A percentile compares a stretch with the other conserved stretches of the same genome.
These are phyloP conservation scores for Apotomis capreana DNA, from an alignment of 2,888 invertebrate species.

Conservation along the genomic window DNA sequence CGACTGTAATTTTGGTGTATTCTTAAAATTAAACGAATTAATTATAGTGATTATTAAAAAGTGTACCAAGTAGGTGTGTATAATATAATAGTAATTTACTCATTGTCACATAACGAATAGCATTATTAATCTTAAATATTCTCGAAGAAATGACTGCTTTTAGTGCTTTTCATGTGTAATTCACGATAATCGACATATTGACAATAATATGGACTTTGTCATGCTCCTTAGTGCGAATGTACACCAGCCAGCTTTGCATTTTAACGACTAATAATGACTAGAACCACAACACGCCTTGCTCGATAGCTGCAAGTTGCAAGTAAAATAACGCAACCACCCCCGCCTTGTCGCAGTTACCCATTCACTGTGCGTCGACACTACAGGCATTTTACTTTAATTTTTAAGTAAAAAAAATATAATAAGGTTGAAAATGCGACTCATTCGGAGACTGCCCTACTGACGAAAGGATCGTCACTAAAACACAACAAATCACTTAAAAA, in stretches of 20 bases:
- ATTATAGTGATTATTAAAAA: too few relatives aligned
- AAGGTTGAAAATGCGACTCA: too few relatives aligned
- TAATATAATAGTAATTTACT: slow-evolving; percentile 10
- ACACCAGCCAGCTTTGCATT: slow-evolving; percentile 40
- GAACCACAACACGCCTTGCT: slow-evolving; percentile 50
- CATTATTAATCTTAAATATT: slow-evolving; percentile 13
- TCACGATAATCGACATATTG: slow-evolving; percentile 24
- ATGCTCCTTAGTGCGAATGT: slow-evolving; percentile 38
- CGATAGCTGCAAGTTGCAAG: slow-evolving; percentile 51
- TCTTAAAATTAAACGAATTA: not conserved
- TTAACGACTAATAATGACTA: slow-evolving; percentile 40
- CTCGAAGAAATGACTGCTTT: slow-evolving; percentile 33
- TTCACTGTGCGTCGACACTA: too few relatives aligned
- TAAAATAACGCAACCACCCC: slow-evolving; percentile 20
- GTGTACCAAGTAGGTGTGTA: too few relatives aligned
- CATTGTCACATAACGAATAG: slow-evolving; percentile 25
- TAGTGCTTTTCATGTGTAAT: slow-evolving; percentile 40
- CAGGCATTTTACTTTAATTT: too few relatives aligned
- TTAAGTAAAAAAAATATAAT: too few relatives aligned
- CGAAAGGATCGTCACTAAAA: too few relatives aligned
- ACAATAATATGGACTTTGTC: slow-evolving; percentile 29
- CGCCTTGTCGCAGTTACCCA: slow-evolving; percentile 1
- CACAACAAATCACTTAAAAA: not conserved
- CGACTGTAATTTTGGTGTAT: slow-evolving; percentile 17
- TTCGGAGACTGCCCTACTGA: too few relatives aligned